Conservation (phyloP, 2,113 vertebrate genomes). For the Gymnobelideus leadbeateri region DNA sequence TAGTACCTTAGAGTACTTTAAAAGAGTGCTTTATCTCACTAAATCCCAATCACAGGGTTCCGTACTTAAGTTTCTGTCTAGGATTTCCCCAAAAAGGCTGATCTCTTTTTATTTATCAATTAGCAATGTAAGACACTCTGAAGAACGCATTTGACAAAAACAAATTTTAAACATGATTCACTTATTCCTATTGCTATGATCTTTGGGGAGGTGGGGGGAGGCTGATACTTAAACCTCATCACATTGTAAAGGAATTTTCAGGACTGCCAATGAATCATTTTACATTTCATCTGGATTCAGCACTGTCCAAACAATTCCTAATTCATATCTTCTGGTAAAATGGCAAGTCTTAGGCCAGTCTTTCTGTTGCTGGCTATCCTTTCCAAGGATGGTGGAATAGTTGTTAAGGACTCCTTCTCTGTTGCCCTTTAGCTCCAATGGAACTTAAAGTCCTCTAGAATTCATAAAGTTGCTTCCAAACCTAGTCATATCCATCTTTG, state of each 20-base stretch:
- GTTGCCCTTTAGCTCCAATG: neutral
- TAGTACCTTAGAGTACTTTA: too few relatives aligned
- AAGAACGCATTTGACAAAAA: neutral
- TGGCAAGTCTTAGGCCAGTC: neutral
- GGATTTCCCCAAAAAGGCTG: neutral
- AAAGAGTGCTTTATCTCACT: too few relatives aligned
- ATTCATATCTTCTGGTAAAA: neutral
- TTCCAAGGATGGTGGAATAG: neutral
- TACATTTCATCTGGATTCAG: neutral
- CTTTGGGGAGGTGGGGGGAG: neutral
- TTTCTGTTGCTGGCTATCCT: neutral
- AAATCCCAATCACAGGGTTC: neutral
- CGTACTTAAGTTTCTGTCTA: neutral
- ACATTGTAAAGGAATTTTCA: neutral
- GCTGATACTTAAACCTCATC: neutral
- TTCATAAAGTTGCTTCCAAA: neutral
- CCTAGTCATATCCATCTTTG: neutral
- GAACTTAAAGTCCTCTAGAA: neutral
- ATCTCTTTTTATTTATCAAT: neutral
- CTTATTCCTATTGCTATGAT: neutral
- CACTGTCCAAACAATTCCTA: neutral
- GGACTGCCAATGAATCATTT: neutral
- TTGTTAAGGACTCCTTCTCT: neutral
- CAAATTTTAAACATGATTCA: neutral
- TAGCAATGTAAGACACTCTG: neutral